Evolutionary conservation across 2,888 invertebrate genomes (phyloP), one percentile per base, ranked within the genome.

Genomic region (Eumacrocentrus americanus): DNA sequence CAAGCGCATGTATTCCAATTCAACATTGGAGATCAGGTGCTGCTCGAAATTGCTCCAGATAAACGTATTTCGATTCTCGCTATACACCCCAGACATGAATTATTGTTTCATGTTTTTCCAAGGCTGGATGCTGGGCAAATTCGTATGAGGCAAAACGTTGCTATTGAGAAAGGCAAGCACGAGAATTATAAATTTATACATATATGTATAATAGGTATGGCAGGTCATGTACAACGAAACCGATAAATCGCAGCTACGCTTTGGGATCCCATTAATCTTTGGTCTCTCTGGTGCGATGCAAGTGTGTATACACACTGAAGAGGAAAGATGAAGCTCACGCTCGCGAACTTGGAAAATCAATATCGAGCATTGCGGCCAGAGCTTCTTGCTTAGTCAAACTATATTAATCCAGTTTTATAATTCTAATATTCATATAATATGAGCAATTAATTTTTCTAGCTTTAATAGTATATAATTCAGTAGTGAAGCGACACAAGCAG

Each of bases 181-280:
- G n/a, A n/a, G n/a, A n/a, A n/a, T 37, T 47, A n/a, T 3, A 34
- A 20, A 47, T 18, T 11, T 20, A 44, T 16, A 12, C 6, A 40
- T 14, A 4, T 5, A 54, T 22, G 29, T 37, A 46, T 18, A 25
- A 11, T 42, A 23, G 23, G 25, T 37, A 53, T 51, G 38, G 52
- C 57, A 52, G 47, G 51, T 44, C 23, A 20, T 50, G 61, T 58
- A 59, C 60, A 55, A 65, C 56, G 60, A 58, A 47, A 54, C 57
- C 62, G 62, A 66, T 66, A 64, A 66, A 66, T 66, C 64, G 60
- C 57, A 62, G 60, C 35, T 64, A 59, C 63, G 23, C 60, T 65
- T 63, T 58, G 58, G 59, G 51, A 61, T 58, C 60, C 48, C 56
- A 65, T 65, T 60, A 62, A 65, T 63, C 65, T 58, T 46, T 62